These are phyloP conservation scores for Diglossa brunneiventris DNA, from an alignment of 2,113 vertebrate species.

Conservation along the genomic window DNA sequence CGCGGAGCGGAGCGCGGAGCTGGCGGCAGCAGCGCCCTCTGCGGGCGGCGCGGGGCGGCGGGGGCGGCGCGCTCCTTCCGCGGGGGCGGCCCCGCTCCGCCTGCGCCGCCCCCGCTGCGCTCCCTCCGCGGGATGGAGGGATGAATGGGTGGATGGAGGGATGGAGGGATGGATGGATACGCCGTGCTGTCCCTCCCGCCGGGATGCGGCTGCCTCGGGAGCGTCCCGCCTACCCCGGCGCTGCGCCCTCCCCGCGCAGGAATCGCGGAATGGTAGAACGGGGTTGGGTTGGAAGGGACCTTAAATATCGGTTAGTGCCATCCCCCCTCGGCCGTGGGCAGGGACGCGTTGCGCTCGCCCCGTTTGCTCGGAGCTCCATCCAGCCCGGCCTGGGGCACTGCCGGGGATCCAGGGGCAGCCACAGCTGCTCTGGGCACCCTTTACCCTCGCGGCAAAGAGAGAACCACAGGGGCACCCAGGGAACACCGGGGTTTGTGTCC, in stretches of 20 bases:
- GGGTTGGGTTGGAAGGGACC: background rate
- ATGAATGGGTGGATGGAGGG: no score
- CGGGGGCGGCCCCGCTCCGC: background rate
- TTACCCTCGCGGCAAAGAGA: rapidly evolving
- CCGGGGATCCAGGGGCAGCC: background rate
- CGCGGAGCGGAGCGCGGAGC: no score
- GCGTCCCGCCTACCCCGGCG: background rate
- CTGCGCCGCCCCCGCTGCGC: background rate
- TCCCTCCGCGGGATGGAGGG: no score
- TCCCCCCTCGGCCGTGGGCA: background rate
- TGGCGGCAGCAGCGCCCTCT: no score
- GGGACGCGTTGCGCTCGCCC: background rate
- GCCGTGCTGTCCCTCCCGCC: background rate
- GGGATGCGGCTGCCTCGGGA: background rate
- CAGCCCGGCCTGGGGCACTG: rapidly evolving
- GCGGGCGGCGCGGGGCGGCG: no score
- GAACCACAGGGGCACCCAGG: no score
- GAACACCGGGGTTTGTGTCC: background rate
- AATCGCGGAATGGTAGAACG: background rate
- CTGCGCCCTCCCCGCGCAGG: background rate
- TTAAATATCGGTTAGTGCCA: background rate
- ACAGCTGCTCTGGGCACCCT: background rate
- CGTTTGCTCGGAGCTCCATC: background rate
- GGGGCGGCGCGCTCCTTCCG: no score
- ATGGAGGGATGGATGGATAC: no score